phyloP scores from a whole-genome alignment of 2,888 invertebrate genomes.

The Stenurella melanura region DNA sequence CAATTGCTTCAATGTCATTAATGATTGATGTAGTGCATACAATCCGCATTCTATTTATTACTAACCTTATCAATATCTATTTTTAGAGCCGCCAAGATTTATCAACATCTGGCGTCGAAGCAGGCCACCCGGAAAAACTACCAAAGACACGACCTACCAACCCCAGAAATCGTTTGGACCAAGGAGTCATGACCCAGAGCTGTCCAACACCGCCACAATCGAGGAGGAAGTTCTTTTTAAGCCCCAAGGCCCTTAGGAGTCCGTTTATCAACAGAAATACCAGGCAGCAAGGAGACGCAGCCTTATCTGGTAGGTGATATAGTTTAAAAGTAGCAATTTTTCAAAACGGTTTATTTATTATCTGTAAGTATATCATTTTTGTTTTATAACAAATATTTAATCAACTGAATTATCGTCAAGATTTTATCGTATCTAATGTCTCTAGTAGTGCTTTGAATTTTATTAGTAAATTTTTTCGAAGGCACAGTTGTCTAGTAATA shows the following conservation, averaged over 20 bases:
- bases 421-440: too few relatives aligned
- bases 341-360: too few relatives aligned
- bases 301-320: slow-evolving; percentile 79
- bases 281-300: slow-evolving; percentile 76
- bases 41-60: slow-evolving; percentile 25
- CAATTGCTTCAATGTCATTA: neutral
- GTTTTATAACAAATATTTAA: too few relatives aligned
- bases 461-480: too few relatives aligned
- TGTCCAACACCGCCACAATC: slow-evolving; percentile 88
- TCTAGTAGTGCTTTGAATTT: too few relatives aligned
- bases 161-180: slow-evolving; percentile 66
- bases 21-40: slow-evolving; percentile 1
- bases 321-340: neutral
- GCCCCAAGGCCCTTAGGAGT: slow-evolving; percentile 86
- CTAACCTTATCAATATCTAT: slow-evolving; percentile 20
- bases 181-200: slow-evolving; percentile 81
- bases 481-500: too few relatives aligned
- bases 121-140: slow-evolving; percentile 76
- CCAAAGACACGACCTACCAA: slow-evolving; percentile 79
- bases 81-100: slow-evolving; percentile 64
- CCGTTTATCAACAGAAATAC: slow-evolving; percentile 80
- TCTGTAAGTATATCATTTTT: too few relatives aligned
- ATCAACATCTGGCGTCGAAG: slow-evolving; percentile 62
- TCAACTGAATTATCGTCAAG: too few relatives aligned
- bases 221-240: slow-evolving; percentile 87